Evolutionary conservation across 2,113 vertebrate species (phyloP), one percentile per base, ranked within the genome.

Genomic region (Halcyon senegalensis): DNA sequence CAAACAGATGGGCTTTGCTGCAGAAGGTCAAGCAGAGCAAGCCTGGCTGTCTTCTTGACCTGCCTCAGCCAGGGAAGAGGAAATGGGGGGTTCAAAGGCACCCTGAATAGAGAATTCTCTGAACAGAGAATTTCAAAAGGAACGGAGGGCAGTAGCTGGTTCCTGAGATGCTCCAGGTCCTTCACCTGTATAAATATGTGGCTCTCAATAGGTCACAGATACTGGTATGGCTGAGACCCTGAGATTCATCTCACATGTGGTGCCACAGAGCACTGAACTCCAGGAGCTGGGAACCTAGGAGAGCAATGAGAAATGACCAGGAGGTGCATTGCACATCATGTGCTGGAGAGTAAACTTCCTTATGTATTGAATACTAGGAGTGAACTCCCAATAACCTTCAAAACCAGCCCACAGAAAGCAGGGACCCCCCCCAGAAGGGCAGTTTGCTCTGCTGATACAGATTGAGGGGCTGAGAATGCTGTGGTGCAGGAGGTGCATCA

Each of bases 11-110:
- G 95, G 91, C 94, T 87, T 35, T 3, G 0, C 63, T 68, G 55
- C 73, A 89, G 87, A 97, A 96, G 96, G 95, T 96, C 94, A 96
- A 87, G 44, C 30, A 46, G 89, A 95, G 77, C 69, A 84, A 81
- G 44, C 76, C 78, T 59, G n/a, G 30, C 31, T 56, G 12, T 79
- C 72, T 75, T 84, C 82, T 81, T 68, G 82, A 94, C 73, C 83
- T 39, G 67, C 77, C 66, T 64, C n/a, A 75, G 87, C 27, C 69
- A 76, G 39, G 2, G 4, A 41, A 80, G 56, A 87, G 62, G 43
- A 91, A 84, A 82, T 13, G 10, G 44, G 28, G n/a, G 58, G 67
- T 81, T 81, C 53, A 33, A 77, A 33, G 25, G 17, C 84, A 55
- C 55, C 68, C 59, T 25, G 28, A 84, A 37, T 7, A 37, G 25